Evolutionary conservation across 2,797 vertebrate genomes (phyloP).

Genomic region (Sebastes baramenuke): DNA sequence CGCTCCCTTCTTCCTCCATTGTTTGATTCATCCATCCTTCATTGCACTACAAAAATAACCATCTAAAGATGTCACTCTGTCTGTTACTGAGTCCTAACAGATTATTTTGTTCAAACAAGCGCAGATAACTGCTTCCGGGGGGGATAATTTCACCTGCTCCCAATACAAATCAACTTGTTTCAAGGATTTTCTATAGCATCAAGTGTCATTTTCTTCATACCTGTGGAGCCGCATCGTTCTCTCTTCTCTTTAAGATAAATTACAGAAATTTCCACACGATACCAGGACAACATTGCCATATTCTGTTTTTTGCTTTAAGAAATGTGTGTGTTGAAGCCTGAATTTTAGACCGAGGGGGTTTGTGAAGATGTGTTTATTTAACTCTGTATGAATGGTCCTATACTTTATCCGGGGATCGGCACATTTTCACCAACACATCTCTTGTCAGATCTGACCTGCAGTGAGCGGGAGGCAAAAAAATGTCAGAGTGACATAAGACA

Average conservation of each 20-base stretch:
- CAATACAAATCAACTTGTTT: neutral
- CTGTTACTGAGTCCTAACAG: neutral
- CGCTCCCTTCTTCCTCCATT: neutral
- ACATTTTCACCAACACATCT: neutral
- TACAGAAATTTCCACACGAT: neutral
- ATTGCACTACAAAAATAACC: neutral
- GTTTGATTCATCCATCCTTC: neutral
- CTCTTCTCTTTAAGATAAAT: neutral
- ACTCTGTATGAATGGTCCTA: neutral
- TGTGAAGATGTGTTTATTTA: neutral
- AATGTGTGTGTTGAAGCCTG: neutral
- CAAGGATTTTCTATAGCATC: neutral
- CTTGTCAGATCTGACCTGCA: constrained; percentile 5
- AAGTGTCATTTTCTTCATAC: neutral
- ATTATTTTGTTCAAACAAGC: neutral
- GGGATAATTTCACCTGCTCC: neutral
- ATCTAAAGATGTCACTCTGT: neutral
- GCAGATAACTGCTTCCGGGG: neutral
- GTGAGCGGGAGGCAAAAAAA: constrained; percentile 6
- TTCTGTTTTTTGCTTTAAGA: neutral
- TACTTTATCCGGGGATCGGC: neutral
- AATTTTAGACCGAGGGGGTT: neutral
- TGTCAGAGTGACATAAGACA: neutral
- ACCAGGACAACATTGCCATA: neutral
- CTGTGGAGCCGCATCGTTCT: neutral